These are phyloP conservation scores for Xenopus tropicalis DNA, from an alignment of 2,113 vertebrate genomes.

Conservation along the genomic window UCB_Xtro_10.0 CM004446.2:42032501-42033000, in stretches of 20 bases:
- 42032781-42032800: slow-evolving; percentile 98
- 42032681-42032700: slow-evolving; percentile 14
- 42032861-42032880: slow-evolving; percentile 73
- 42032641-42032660: no score
- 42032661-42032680: not conserved
- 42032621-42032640: no score
- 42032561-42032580: no score
- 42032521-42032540: no score
- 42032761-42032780: slow-evolving; percentile 99
- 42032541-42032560: no score
- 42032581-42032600: no score
- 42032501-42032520: no score
- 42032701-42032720: slow-evolving; percentile 72
- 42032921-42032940: no score
- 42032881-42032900: slow-evolving; percentile 31
- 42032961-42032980: no score
- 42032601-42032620: no score
- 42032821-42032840: slow-evolving; percentile 96
- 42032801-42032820: slow-evolving; percentile 96
- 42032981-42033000: no score
- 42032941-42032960: no score
- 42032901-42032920: slow-evolving; percentile 20
- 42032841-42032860: slow-evolving; percentile 90
- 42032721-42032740: slow-evolving; percentile 97
- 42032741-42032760: slow-evolving; percentile 99